Evolutionary conservation across 2,888 invertebrate species (phyloP), one percentile per base, ranked within the genome.

Genomic region (Mesodorylaimus sp.): DNA sequence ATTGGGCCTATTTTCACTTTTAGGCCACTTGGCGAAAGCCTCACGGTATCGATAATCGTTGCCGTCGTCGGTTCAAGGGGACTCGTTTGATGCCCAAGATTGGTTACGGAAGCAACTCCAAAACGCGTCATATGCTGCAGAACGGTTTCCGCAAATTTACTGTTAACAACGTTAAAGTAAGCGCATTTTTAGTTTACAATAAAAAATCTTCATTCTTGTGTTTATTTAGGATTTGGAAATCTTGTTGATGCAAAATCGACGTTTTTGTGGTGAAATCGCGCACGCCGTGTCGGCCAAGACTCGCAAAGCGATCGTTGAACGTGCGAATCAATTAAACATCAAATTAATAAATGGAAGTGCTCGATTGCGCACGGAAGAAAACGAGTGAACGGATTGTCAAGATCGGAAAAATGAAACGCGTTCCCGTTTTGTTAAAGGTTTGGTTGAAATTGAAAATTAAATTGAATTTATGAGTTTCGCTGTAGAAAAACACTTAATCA

Each of bases 21-120:
- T 56, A 86, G 85, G 77, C 83, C 60, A 89, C 85, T 79, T 99
- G 97, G 97, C 81, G 97, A 69, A 97, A 93, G 75, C 97, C 97
- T 23, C 93, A 93, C 75, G 97, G 97, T 87, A 99, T 97, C 73
- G 97, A 99, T 75, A 97, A 99, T 80, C 80, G 95, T 73, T 95
- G 97, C 45, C 81, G 97, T 61, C 81, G 97, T 69, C 80, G 93
- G 61, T 97, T 97, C 77, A 97, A 97, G 82, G 97, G 97, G 28
- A 93, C 93, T 69, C 88, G 82, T 68, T 74, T 86, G 75, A 97
- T 99, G 97, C 97, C 97, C 57, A 91, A 81, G 69, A 91, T 99
- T 70, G 97, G 97, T 78, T 97, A 93, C 69, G 95, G 97, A 59
- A 87, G 88, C 61, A 83, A 83, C 71, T 81, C 83, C 68, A 83